phyloP scores from a whole-genome alignment of 2,888 invertebrate species.

The Cryptops parisi region DNA sequence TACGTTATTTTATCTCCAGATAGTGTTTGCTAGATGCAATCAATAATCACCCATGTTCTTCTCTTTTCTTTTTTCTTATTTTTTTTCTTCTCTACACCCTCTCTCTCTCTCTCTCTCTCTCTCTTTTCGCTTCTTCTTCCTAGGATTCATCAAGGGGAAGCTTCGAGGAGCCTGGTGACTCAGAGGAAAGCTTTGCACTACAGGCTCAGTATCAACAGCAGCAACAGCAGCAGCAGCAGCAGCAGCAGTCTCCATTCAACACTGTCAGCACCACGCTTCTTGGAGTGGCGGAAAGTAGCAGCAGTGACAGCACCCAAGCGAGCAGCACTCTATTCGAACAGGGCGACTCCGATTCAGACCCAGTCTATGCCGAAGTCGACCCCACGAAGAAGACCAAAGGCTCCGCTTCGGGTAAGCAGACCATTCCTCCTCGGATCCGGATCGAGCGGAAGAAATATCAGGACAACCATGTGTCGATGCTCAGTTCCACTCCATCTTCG shows the following conservation, averaged over 20 bases:
- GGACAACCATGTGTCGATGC: constrained; percentile 17
- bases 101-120: neutral
- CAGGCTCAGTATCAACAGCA: no score
- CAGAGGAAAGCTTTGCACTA: constrained; percentile 26
- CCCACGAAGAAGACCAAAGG: constrained; percentile 20
- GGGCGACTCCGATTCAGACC: constrained; percentile 18
- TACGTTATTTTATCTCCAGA: no score
- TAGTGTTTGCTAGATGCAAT: no score
- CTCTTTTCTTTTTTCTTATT: neutral
- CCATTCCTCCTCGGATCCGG: constrained; percentile 26
- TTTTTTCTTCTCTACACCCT: neutral
- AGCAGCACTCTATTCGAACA: constrained; percentile 12
- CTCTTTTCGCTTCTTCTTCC: neutral
- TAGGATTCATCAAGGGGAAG: constrained; percentile 30
- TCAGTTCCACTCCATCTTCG: constrained; percentile 19
- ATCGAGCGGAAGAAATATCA: constrained; percentile 28
- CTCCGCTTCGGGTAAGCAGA: constrained; percentile 5
- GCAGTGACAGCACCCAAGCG: constrained; percentile 9
- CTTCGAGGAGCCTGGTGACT: constrained; percentile 27
- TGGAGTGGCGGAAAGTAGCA: constrained; percentile 6
- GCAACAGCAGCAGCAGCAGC: no score
- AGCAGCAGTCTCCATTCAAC: no score
- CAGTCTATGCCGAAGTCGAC: constrained; percentile 24
- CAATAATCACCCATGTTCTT: no score
- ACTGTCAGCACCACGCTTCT: constrained; percentile 14